Evolutionary conservation across 2,888 invertebrate species (phyloP).

Genomic region (Chrysotoxum bicinctum): DNA sequence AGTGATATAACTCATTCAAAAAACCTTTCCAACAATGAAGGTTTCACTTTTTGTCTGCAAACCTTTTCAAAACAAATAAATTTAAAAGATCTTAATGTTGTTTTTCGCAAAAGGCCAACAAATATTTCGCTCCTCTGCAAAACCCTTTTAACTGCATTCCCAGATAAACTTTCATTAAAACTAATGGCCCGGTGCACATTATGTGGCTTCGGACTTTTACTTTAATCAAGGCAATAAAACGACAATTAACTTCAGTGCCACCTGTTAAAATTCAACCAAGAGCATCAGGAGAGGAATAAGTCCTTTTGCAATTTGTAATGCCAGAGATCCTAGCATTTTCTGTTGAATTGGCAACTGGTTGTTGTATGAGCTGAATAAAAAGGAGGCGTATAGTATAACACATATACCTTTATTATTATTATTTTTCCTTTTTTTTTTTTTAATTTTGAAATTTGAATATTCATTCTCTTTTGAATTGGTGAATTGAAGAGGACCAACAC

Average conservation of each 20-base stretch:
- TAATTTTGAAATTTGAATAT: constrained; percentile 49
- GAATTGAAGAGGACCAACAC: constrained; percentile 18
- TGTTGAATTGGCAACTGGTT: constrained; percentile 41
- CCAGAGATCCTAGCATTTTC: constrained; percentile 14
- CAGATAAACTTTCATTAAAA: constrained; percentile 68
- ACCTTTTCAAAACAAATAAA: not conserved
- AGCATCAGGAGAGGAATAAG: not conserved
- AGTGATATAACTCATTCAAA: too few relatives aligned
- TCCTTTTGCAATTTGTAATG: not conserved
- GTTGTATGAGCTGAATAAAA: not conserved
- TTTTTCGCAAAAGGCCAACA: constrained; percentile 18
- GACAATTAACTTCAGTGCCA: constrained; percentile 71
- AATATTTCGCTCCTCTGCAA: constrained; percentile 24
- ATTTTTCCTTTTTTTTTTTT: constrained; percentile 28
- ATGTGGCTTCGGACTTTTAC: constrained; percentile 68
- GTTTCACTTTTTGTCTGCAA: not conserved
- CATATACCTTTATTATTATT: not conserved
- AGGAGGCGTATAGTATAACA: not conserved
- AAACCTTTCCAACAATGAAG: not conserved
- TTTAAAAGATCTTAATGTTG: constrained; percentile 29
- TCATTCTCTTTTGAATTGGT: constrained; percentile 48
- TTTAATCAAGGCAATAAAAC: constrained; percentile 70
- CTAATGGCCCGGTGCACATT: constrained; percentile 66
- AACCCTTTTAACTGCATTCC: constrained; percentile 54
- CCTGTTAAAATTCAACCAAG: constrained; percentile 58